A percentile compares a stretch with the other conserved stretches of the same genome.
Evolutionary conservation across 1,140 invertebrate species (phyloP).

Genomic region (Cyphomyrmex costatus): DNA sequence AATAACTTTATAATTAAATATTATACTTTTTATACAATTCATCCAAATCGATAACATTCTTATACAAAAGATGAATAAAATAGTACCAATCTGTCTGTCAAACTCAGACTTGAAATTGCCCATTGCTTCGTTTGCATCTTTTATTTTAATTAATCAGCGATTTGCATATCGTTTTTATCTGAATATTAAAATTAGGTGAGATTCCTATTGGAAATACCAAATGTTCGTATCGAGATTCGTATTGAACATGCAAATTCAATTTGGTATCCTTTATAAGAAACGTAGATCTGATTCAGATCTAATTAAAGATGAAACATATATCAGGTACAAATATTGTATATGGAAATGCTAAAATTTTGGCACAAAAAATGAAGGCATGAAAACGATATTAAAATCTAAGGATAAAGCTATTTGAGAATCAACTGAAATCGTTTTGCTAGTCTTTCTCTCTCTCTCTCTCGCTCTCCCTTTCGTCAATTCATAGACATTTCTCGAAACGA

Average conservation of each 20-base stretch:
- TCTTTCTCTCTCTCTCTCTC: not conserved
- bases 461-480: not conserved
- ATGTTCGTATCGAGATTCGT: slow-evolving; percentile 12
- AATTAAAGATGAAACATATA: slow-evolving; percentile 30
- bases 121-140: slow-evolving; percentile 14
- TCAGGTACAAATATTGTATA: slow-evolving; percentile 3
- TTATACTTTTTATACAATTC: not conserved
- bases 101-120: not conserved
- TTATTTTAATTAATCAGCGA: slow-evolving; percentile 24
- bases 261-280: not conserved
- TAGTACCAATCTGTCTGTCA: not conserved
- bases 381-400: slow-evolving; percentile 18
- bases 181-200: slow-evolving; percentile 42
- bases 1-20: slow-evolving; percentile 5
- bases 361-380: not conserved
- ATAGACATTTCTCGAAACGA: slow-evolving; percentile 6
- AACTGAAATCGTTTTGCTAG: not conserved
- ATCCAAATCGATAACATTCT: not conserved
- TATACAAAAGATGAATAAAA: not conserved
- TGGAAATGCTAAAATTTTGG: slow-evolving; percentile 1
- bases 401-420: not conserved
- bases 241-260: slow-evolving; percentile 52
- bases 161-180: slow-evolving; percentile 45
- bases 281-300: not conserved
- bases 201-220: slow-evolving; percentile 15